Percentiles rank a stretch among this genome's conserved stretches.
phyloP scores from a whole-genome alignment of 2,797 vertebrate genomes.

The Sitta carolinensis region DNA sequence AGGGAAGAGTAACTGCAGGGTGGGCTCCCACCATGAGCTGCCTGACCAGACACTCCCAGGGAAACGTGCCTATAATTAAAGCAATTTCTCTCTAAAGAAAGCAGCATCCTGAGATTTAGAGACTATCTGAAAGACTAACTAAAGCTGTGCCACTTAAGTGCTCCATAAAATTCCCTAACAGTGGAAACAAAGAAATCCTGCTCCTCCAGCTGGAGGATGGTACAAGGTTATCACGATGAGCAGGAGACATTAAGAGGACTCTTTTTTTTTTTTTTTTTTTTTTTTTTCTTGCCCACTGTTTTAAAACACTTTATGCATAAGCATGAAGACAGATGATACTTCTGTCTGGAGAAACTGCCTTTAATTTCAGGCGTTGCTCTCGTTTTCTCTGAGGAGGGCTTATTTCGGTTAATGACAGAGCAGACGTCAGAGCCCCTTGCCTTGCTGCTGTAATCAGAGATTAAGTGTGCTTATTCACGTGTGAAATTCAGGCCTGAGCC shows the following conservation, averaged over 20 bases:
- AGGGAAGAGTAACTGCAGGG: slow-evolving; percentile 2
- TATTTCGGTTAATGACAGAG: slow-evolving; percentile 48
- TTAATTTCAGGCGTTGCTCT: slow-evolving; percentile 11
- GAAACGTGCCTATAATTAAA: neutral
- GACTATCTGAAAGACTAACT: neutral
- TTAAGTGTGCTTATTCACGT: slow-evolving; percentile 81
- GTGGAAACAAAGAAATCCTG: neutral
- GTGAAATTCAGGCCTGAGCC: slow-evolving; percentile 87
- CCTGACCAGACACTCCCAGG: neutral
- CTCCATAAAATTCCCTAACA: neutral
- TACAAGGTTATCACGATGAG: fast-evolving
- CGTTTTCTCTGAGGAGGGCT: slow-evolving; percentile 8
- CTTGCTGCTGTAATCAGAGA: slow-evolving; percentile 75
- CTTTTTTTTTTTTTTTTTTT: neutral
- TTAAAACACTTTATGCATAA: neutral
- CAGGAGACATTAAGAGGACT: neutral
- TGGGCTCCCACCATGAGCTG: neutral
- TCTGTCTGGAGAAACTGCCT: neutral
- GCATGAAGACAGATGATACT: neutral
- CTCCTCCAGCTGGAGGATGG: neutral
- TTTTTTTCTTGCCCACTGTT: neutral
- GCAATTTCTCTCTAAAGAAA: neutral
- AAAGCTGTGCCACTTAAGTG: neutral
- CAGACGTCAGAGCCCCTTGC: neutral
- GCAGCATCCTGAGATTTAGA: neutral